Conservation (phyloP, 2,113 vertebrate species). For the Hylia prasina region DNA sequence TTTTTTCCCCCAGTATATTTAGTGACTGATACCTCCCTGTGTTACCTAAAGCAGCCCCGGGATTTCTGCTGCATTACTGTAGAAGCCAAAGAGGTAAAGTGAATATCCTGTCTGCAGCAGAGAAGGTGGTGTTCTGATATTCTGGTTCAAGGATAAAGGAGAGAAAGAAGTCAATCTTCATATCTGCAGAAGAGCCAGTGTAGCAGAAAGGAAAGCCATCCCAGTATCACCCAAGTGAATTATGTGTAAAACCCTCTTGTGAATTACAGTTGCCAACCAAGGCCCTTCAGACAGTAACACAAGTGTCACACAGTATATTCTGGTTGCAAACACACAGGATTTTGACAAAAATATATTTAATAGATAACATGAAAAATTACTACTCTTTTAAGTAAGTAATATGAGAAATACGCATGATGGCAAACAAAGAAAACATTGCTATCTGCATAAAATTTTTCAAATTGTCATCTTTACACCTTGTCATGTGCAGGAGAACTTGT, state of each 20-base stretch:
- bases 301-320: neutral
- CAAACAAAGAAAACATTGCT: neutral
- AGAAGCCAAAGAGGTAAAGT: slow-evolving; percentile 86
- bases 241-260: neutral
- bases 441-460: neutral
- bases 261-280: neutral
- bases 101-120: neutral
- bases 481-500: slow-evolving; percentile 75
- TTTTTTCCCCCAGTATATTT: slow-evolving; percentile 80
- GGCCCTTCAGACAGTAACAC: neutral
- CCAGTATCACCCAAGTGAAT: neutral
- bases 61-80: slow-evolving; percentile 97
- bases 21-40: slow-evolving; percentile 80
- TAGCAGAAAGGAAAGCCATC: neutral
- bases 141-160: neutral
- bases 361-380: neutral
- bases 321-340: neutral
- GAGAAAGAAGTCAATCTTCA: neutral
- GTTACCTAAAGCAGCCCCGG: slow-evolving; percentile 87
- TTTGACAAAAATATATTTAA: neutral
- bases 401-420: neutral
- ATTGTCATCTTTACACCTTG: neutral
- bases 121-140: neutral
- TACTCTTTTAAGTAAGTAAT: neutral
- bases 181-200: neutral